Base-by-base conservation (phyloP, 2,888 invertebrate genomes). In the Mimas tiliae region DNA sequence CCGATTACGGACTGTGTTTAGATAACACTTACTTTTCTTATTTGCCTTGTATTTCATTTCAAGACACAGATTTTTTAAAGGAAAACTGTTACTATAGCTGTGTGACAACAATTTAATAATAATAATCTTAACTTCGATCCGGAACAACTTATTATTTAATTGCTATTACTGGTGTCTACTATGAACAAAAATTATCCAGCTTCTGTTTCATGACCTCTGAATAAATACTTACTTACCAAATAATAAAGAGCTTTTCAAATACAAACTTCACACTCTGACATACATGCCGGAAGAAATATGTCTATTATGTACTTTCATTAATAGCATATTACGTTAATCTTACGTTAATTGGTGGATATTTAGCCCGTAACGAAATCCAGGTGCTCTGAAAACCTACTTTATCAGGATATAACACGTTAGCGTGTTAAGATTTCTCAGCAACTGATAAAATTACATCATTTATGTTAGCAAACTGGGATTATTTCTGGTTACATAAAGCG, bases 1-100 rank as follows among this genome's bases (percentile, higher is more conserved):
- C 80, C 82, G 84, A 85, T 86, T 84, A 82, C 81, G 83, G 85
- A 83, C 71, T 83, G 79, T 87, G 81, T 88, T 90, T 88, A 86
- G 87, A 87, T 90, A 89, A 86, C 79, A 11, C 58, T 12, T 6
- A 38, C 55, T 78, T 79, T 83, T 78, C 80, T 86, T 89, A 84
- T 89, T 89, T 90, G 86, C 84, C 80, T 87, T 87, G 80, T 76
- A 80, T 80, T 83, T 77, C 74, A 83, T 82, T 77, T 74, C 73
- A 76, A 69, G 69, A 76, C 75, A 75, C 74, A 72, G 72, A 74
- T 80, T 84, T 82, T 77, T 80, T 75, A 67, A 71, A 11, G 19
- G 58, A 58, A 38, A 42, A 58, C 58, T 16, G 42, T 16, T 38
- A 34, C 7, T 16, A 0, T 19, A 38, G 3, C 9, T 11, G 8